phyloP scores from a whole-genome alignment of 2,797 vertebrate species.

The Helostoma temminkii region DNA sequence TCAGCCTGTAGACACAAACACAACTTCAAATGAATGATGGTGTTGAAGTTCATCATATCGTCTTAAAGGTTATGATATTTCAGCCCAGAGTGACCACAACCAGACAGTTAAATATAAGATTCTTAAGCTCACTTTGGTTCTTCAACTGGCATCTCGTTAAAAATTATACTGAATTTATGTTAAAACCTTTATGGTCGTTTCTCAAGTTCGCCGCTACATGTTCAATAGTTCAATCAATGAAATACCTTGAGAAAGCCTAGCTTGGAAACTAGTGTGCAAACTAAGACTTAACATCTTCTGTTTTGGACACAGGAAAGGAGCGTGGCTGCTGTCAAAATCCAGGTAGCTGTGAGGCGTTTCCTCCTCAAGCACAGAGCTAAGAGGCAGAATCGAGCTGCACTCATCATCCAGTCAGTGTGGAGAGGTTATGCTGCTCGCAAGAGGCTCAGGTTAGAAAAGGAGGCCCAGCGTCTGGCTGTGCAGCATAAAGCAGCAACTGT shows the following conservation, averaged over 20 bases:
- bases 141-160: too few relatives aligned
- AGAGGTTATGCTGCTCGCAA: slow-evolving; percentile 78
- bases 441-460: slow-evolving; percentile 74
- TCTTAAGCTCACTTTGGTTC: too few relatives aligned
- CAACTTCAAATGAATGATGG: too few relatives aligned
- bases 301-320: slow-evolving; percentile 83
- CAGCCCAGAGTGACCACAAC: too few relatives aligned
- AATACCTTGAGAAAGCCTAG: neutral
- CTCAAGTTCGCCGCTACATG: neutral
- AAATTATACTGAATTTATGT: too few relatives aligned
- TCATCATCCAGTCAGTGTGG: slow-evolving; percentile 88
- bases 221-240: neutral
- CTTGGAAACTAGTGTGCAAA: neutral
- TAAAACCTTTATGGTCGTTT: too few relatives aligned
- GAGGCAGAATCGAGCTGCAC: slow-evolving; percentile 78
- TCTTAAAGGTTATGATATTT: too few relatives aligned
- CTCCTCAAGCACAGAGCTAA: slow-evolving; percentile 71
- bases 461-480: slow-evolving; percentile 71
- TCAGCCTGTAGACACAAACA: too few relatives aligned
- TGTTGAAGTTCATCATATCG: too few relatives aligned
- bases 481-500: slow-evolving; percentile 81
- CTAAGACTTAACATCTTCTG: neutral
- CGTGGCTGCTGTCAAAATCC: slow-evolving; percentile 86
- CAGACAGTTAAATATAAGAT: too few relatives aligned
- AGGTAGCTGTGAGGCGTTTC: slow-evolving; percentile 79